Evolutionary conservation across 2,797 vertebrate species (phyloP).

Genomic region (Prionace glauca): DNA sequence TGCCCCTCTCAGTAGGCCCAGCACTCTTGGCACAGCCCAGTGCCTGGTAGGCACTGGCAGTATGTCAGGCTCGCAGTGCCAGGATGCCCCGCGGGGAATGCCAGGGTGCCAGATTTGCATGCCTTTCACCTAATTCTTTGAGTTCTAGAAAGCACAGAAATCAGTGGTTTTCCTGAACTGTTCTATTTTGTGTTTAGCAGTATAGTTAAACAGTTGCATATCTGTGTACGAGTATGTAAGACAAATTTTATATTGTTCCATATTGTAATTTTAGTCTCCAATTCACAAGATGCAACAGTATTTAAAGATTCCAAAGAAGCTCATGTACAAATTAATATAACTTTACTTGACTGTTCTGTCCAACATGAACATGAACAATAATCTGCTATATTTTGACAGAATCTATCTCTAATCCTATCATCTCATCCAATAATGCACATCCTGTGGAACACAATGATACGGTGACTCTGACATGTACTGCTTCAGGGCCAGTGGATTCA

Average conservation of each 20-base stretch:
- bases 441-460: not conserved
- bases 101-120: no score
- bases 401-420: not conserved
- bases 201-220: not conserved
- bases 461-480: constrained; percentile 39
- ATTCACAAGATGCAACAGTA: not conserved
- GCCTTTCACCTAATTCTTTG: not conserved
- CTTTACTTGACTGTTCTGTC: not conserved
- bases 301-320: not conserved
- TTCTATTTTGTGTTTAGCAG: not conserved
- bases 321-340: not conserved
- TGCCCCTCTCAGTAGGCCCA: no score
- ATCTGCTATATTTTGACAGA: not conserved
- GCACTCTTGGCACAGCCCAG: no score
- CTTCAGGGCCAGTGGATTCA: not conserved
- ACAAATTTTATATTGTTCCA: not conserved
- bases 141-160: not conserved
- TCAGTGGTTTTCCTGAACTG: not conserved
- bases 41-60: no score
- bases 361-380: not conserved
- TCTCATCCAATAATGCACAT: constrained; percentile 38
- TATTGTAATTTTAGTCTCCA: not conserved
- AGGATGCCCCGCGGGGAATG: no score
- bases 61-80: no score
- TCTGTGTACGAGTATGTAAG: not conserved